Evolutionary conservation across 2,888 invertebrate genomes (phyloP).

Genomic region (Megalurothrips usitatus): DNA sequence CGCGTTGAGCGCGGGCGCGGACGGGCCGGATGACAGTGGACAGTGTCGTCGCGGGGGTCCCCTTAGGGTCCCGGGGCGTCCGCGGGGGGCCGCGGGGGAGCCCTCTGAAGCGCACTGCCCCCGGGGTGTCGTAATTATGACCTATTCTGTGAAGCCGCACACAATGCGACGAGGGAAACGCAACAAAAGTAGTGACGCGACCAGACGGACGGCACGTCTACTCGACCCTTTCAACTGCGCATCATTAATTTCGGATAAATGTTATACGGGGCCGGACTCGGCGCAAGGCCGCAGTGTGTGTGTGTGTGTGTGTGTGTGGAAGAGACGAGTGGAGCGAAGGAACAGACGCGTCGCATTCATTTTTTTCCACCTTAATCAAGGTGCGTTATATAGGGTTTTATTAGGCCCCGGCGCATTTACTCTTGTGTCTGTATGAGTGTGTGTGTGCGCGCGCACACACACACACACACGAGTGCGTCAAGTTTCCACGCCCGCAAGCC

Average conservation of each 20-base stretch:
- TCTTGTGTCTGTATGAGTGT: no score
- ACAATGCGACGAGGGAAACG: background rate
- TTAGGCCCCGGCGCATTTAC: no score
- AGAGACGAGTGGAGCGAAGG: no score
- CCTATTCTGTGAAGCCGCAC: background rate
- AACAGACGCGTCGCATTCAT: no score
- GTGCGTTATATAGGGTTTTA: no score
- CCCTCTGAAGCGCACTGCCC: background rate
- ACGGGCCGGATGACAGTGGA: no score
- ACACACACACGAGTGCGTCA: no score
- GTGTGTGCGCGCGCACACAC: no score
- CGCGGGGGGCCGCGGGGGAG: no score
- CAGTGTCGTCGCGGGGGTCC: background rate
- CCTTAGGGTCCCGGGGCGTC: background rate
- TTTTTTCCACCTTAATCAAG: no score
- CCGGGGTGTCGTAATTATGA: background rate
- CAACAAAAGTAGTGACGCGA: background rate
- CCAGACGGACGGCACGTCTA: background rate
- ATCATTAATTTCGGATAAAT: constrained; percentile 24
- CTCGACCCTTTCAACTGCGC: background rate
- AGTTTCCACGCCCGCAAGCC: no score
- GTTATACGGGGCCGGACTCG: background rate
- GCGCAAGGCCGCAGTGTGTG: background rate
- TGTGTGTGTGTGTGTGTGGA: background rate
- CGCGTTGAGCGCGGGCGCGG: no score